A percentile compares a stretch with the other conserved stretches of the same genome.
phyloP scores from a whole-genome alignment of 2,888 invertebrate species.

The Nezara viridula region DNA sequence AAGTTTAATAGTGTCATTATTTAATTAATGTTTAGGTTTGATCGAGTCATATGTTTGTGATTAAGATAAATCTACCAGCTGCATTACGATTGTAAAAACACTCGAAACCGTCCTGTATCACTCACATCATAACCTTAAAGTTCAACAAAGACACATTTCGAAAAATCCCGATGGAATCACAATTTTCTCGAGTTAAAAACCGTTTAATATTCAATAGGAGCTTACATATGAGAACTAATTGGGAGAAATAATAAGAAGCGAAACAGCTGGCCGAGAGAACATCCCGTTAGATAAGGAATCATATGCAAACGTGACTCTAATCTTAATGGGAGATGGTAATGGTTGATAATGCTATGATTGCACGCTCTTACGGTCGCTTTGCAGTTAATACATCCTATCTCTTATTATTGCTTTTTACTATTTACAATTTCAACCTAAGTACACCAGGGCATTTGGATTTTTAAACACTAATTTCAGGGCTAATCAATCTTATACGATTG shows the following conservation, averaged over 20 bases:
- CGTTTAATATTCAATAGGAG: neutral
- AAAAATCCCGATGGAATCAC: neutral
- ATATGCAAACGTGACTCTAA: slow-evolving; percentile 49
- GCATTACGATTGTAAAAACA: too few species aligned
- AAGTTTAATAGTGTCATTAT: too few species aligned
- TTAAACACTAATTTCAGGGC: too few species aligned
- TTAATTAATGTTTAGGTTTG: too few species aligned
- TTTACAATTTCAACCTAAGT: neutral
- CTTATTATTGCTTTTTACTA: neutral
- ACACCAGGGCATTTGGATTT: neutral
- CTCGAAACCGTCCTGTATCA: too few species aligned
- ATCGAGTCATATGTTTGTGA: too few species aligned
- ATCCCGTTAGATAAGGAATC: slow-evolving; percentile 49
- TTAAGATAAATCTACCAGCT: too few species aligned
- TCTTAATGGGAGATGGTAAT: slow-evolving; percentile 44
- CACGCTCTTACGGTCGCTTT: slow-evolving; percentile 15
- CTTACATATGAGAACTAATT: neutral
- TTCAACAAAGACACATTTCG: neutral
- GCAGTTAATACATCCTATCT: neutral
- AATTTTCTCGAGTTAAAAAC: neutral
- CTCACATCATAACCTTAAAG: too few species aligned
- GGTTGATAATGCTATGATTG: slow-evolving; percentile 47
- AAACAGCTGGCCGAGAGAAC: neutral
- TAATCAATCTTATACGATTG: neutral
- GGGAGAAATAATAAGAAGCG: slow-evolving; percentile 16